Percentiles rank a stretch among this genome's conserved stretches.
Conservation (phyloP, 2,797 vertebrate genomes). For the Tinamus major region DNA sequence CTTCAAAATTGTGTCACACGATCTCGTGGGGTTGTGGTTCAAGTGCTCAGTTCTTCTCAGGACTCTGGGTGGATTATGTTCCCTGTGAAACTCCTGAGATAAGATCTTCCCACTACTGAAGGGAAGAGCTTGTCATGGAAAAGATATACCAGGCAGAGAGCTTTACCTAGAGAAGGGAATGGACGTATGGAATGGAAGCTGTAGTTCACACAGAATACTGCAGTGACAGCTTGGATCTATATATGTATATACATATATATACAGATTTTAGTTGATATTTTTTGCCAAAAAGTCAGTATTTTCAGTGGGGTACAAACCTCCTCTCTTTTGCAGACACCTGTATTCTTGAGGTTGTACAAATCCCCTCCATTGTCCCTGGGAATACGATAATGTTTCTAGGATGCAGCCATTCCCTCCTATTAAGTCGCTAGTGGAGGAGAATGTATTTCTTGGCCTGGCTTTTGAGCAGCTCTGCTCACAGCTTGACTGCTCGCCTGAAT, state of each 20-base stretch:
- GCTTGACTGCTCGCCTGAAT: background rate
- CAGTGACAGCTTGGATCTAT: background rate
- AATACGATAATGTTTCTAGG: fast-evolving
- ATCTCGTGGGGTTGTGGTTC: background rate
- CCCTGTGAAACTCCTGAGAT: background rate
- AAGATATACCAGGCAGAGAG: background rate
- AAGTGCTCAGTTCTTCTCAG: background rate
- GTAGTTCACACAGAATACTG: background rate
- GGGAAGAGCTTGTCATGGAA: background rate
- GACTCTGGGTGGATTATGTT: background rate
- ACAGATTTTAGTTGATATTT: background rate
- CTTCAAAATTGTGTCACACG: background rate
- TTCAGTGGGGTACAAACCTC: background rate
- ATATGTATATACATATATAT: too few relatives aligned
- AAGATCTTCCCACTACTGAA: background rate
- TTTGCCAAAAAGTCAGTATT: background rate
- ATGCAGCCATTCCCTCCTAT: background rate
- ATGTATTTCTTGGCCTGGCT: fast-evolving
- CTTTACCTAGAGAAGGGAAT: background rate
- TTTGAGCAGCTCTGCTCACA: background rate
- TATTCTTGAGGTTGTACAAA: background rate
- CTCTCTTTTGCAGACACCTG: background rate
- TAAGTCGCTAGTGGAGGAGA: background rate
- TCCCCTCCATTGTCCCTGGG: background rate
- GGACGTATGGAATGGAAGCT: background rate